These are phyloP conservation scores for Zaprionus taronus DNA, from an alignment of 1,140 invertebrate species.

Conservation along the genomic window DNA sequence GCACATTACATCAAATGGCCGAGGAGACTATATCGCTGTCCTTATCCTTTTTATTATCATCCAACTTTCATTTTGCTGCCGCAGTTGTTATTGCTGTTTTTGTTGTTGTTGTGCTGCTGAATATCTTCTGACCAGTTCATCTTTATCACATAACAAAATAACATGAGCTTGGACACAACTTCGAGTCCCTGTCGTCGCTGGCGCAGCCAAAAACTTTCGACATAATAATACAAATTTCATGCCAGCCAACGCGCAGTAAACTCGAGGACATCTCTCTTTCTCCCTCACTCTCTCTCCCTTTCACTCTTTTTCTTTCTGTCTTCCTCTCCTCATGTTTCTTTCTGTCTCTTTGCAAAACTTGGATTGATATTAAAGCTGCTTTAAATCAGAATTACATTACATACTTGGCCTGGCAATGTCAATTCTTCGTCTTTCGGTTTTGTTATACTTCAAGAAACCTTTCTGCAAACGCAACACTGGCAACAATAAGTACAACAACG, in stretches of 20 bases:
- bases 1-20: conserved; percentile 65
- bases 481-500: conserved; percentile 35
- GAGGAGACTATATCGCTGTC: conserved; percentile 20
- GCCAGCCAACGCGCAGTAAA: conserved; percentile 37
- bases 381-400: conserved; percentile 74
- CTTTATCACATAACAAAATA: conserved; percentile 61
- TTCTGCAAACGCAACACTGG: conserved; percentile 53
- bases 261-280: conserved; percentile 1
- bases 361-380: conserved; percentile 70
- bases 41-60: conserved; percentile 52
- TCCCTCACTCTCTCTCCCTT: background rate
- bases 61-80: conserved; percentile 19
- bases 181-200: conserved; percentile 10
- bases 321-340: background rate
- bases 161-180: conserved; percentile 32
- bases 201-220: conserved; percentile 60
- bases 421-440: conserved; percentile 25
- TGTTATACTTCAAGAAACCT: conserved; percentile 21
- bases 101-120: conserved; percentile 4
- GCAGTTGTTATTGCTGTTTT: conserved; percentile 4
- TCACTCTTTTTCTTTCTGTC: background rate
- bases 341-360: background rate
- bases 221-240: conserved; percentile 81
- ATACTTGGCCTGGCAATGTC: conserved; percentile 53
- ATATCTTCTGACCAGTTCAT: conserved; percentile 69